Evolutionary conservation across 2,888 invertebrate species (phyloP), one percentile per base, ranked within the genome.

Genomic region (Melipona beecheii): DNA sequence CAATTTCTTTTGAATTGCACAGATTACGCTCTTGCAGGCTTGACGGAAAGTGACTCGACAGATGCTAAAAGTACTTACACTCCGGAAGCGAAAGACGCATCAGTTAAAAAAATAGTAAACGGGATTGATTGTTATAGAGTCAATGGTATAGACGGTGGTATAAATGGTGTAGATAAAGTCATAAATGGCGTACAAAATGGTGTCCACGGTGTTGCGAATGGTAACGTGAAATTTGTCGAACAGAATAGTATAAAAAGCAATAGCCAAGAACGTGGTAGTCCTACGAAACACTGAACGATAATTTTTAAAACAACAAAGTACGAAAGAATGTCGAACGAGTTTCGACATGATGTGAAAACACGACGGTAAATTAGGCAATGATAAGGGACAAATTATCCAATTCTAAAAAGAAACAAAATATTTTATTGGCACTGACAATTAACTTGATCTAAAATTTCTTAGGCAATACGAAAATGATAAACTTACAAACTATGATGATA

Each of bases 11-110:
- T 83, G 69, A 81, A 90, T 85, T 89, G 87, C 88, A 90, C 86
- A 87, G 85, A 86, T 91, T 87, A 90, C 88, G 78, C 86, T 88
- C 82, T 90, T 89, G 71, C 90, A 91, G 91, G 90, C 76, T 82
- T 84, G 69, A 73, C 81, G 66, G 90, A 90, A 72, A 76, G 77
- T 79, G 89, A 86, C 78, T 70, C 83, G 64, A 74, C 83, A 56
- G 85, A 83, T 68, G 78, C 84, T 72, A 90, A 87, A 74, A 84
- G 71, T 75, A 72, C 84, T 72, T 77, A 72, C 77, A 50, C 77
- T 21, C 82, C 87, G n/a, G 89, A 84, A 52, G 79, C 70, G 43
- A 90, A 89, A 62, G 87, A 86, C 27, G 64, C 76, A n/a, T 84
- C 86, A 31, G 68, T 80, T 73, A 88, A 87, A 75, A 87, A 86